Conservation (phyloP, 2,113 vertebrate genomes). For the Caretta caretta region DNA sequence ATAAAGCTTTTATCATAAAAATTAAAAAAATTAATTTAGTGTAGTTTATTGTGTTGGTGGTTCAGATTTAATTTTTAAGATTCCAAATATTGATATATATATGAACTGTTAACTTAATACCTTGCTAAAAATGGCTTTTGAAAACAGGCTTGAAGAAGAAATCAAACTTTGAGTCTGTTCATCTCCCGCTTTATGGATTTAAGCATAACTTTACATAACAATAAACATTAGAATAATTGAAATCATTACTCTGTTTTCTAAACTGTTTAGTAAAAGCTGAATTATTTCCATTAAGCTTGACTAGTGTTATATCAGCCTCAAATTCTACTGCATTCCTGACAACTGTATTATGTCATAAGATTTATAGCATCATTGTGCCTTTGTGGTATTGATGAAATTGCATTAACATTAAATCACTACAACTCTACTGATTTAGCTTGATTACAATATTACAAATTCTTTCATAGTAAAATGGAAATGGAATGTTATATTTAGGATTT, state of each 20-base stretch:
- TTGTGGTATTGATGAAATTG: background rate
- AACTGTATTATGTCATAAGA: background rate
- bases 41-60: background rate
- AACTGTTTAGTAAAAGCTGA: background rate
- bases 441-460: background rate
- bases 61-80: background rate
- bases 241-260: too few relatives aligned
- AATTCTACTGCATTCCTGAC: background rate
- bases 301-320: background rate
- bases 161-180: background rate
- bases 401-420: background rate
- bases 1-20: background rate
- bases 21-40: background rate
- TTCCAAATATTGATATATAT: background rate
- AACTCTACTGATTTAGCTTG: background rate
- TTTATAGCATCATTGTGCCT: background rate
- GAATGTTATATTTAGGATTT: background rate
- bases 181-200: background rate
- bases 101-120: background rate
- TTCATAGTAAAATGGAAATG: background rate
- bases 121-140: background rate
- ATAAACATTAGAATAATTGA: background rate
- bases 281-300: background rate
- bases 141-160: background rate
- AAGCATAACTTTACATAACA: background rate